Base-by-base conservation (phyloP, 2,113 vertebrate genomes). In the Oreochromis tanganicae region DNA sequence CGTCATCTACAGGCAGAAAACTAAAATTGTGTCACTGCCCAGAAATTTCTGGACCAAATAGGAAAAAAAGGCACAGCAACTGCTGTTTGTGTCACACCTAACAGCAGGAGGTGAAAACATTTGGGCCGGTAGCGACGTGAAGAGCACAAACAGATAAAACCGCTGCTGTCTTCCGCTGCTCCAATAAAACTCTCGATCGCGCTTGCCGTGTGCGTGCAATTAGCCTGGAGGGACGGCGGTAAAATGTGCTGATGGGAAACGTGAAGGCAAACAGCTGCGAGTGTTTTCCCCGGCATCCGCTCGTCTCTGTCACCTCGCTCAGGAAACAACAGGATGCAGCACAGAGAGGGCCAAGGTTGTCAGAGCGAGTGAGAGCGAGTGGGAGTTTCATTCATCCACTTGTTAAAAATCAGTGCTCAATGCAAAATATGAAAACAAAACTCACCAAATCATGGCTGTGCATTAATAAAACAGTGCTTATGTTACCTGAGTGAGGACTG, bases 311-410 rank as follows among this genome's bases (percentile, higher is more conserved):
- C 85, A 81, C 90, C 80, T 87, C 82, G 11, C 54, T 71, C 63
- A 66, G 90, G 84, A 84, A 93, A 86, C 90, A 92, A 93, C 90
- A 93, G 90, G 92, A 92, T 89, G 88, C 66, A 2, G 88, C 48
- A 6, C 50, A 1, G 52, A 89, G 87, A 81, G 85, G 90, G 89
- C 90, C 92, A 89, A 85, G 90, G 88, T 29, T 46, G 29, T 38
- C 57, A 8, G 61, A 13, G 89, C 8, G 17, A 16, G 52, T 11
- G 66, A 71, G 75, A 27, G 55, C 9, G 54, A 27, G 90, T 84
- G 82, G 63, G 59, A 41, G 83, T 34, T 55, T 89, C 87, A 87
- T 87, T 87, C 68, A 87, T 82, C 52, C 82, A 46, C 63, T 84
- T 52, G 73, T 78, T 78, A 78, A 7, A 24, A 83, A 82, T 63